phyloP scores from a whole-genome alignment of 1,140 invertebrate species.

The Lasioglossum baleicum region DNA sequence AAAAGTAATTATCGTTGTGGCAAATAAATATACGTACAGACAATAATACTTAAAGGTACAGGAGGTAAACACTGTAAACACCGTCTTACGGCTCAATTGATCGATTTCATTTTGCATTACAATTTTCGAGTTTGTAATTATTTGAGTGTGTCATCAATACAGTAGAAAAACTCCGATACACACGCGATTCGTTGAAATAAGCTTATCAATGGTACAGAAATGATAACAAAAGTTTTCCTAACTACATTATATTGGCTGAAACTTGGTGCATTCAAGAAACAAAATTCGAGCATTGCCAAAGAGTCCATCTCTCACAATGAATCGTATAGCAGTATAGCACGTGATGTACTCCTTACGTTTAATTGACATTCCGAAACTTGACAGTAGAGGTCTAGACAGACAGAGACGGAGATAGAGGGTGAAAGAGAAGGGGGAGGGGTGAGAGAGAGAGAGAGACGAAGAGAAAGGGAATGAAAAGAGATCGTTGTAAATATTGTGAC shows the following conservation, averaged over 20 bases:
- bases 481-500: too few relatives aligned
- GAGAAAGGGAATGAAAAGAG: too few relatives aligned
- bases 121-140: neutral
- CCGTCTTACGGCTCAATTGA: neutral
- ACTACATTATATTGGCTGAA: neutral
- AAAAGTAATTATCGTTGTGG: too few relatives aligned
- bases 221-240: neutral
- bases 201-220: neutral
- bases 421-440: too few relatives aligned
- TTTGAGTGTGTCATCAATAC: neutral
- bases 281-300: neutral
- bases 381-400: too few relatives aligned
- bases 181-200: neutral
- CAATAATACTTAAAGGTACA: neutral
- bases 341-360: too few relatives aligned
- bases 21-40: too few relatives aligned
- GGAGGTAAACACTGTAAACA: neutral
- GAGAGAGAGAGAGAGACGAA: too few relatives aligned
- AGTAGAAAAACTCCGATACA: neutral
- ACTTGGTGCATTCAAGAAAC: neutral
- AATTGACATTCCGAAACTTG: too few relatives aligned
- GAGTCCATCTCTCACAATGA: neutral
- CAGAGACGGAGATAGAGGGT: too few relatives aligned
- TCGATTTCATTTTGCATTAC: neutral
- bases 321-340: too few relatives aligned